These are phyloP conservation scores for Dasypus novemcinctus DNA, from an alignment of 2,113 vertebrate species.

Conservation along the genomic window DNA sequence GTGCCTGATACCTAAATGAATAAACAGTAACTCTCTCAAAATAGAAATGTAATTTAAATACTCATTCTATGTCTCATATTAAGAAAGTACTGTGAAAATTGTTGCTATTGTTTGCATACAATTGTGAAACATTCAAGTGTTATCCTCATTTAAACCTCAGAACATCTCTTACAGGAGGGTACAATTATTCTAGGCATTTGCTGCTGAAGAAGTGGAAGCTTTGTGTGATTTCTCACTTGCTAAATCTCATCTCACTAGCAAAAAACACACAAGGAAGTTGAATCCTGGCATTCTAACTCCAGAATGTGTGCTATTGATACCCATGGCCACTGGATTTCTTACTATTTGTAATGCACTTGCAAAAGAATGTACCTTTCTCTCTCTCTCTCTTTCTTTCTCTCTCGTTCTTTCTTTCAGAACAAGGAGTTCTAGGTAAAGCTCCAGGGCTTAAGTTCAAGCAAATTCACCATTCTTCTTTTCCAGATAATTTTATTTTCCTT, in stretches of 20 bases:
- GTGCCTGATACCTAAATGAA: background rate
- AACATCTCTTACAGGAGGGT: background rate
- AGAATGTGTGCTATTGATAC: background rate
- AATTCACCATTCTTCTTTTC: background rate
- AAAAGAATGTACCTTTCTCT: background rate
- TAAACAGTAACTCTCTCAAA: slow-evolving; percentile 22
- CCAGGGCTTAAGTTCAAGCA: background rate
- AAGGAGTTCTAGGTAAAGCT: slow-evolving; percentile 10
- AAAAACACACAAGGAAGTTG: background rate
- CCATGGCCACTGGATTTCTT: background rate
- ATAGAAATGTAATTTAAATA: slow-evolving; percentile 51
- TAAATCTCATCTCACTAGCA: background rate
- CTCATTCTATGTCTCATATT: slow-evolving; percentile 34
- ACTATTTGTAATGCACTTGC: background rate
- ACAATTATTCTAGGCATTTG: background rate
- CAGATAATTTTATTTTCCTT: slow-evolving; percentile 31
- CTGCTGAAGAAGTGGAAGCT: background rate
- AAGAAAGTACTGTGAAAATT: slow-evolving; percentile 57
- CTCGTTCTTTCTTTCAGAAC: background rate
- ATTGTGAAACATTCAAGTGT: slow-evolving; percentile 27
- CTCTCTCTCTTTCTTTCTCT: too few relatives aligned
- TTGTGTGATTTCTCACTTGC: background rate
- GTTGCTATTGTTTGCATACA: slow-evolving; percentile 49
- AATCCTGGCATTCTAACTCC: background rate
- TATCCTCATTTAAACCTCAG: background rate